phyloP scores from a whole-genome alignment of 1,140 invertebrate species.

The Vanessa tameamea region DNA sequence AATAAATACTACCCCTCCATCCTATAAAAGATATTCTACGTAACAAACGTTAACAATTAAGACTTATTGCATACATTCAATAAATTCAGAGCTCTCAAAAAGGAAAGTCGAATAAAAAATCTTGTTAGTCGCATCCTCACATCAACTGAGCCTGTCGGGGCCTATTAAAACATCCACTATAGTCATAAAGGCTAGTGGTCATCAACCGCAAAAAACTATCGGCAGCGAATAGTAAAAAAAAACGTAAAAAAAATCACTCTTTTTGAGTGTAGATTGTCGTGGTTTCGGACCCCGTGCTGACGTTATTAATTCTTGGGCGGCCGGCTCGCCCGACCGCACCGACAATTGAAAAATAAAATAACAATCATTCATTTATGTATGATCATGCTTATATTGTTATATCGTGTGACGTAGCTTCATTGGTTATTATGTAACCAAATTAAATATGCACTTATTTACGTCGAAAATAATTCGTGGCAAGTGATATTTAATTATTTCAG shows the following conservation, averaged over 20 bases:
- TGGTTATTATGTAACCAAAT: not conserved
- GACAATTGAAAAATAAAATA: constrained; percentile 74
- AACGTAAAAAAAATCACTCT: constrained; percentile 48
- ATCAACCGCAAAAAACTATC: constrained; percentile 74
- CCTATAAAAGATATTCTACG: not conserved
- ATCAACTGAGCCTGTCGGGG: constrained; percentile 37
- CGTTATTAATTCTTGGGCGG: constrained; percentile 74
- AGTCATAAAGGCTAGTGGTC: constrained; percentile 61
- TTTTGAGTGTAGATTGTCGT: constrained; percentile 69
- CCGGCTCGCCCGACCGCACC: constrained; percentile 52
- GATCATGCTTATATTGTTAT: constrained; percentile 58
- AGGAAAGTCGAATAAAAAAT: constrained; percentile 18
- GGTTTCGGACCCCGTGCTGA: constrained; percentile 52
- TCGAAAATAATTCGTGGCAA: no score
- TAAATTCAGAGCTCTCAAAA: not conserved
- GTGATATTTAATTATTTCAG: no score
- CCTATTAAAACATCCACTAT: constrained; percentile 58
- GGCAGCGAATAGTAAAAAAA: constrained; percentile 66
- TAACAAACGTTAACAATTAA: not conserved
- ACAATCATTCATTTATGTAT: constrained; percentile 68
- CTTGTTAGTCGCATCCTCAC: constrained; percentile 23
- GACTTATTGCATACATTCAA: not conserved
- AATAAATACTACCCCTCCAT: not conserved
- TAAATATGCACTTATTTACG: no score
- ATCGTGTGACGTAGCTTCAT: constrained; percentile 54